Evolutionary conservation across 2,888 invertebrate genomes (phyloP), one percentile per base, ranked within the genome.

Genomic region (Tryphoninae sp.): DNA sequence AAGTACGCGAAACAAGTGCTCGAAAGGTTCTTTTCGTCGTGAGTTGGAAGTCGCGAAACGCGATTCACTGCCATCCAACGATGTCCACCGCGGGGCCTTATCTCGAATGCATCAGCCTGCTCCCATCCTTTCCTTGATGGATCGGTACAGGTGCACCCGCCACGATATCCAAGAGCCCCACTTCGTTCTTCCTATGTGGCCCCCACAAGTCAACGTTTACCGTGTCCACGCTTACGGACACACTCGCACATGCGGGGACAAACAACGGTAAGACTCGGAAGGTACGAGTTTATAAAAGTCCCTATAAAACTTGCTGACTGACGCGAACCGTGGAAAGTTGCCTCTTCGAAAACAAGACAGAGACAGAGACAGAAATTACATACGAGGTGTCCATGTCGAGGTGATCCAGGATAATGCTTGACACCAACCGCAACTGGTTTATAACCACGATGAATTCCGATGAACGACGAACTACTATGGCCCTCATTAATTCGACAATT

Each of bases 111-210:
- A 88, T 89, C 89, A 86, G 85, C 87, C 87, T 86, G 83, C 83
- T 79, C 6, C 73, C 61, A 61, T 79, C 73, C 61, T 26, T 78
- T 64, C 45, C 73, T 83, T 89, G 89, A 89, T 89, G 88, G 87
- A 89, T 89, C 88, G 89, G 85, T 86, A 89, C 89, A 89, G 89
- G 89, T 89, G 89, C 88, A 79, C 73, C 84, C 81, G 85, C 68
- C 86, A 82, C 87, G 87, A 87, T 87, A 87, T 85, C 85, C 86
- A 80, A 85, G 86, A 86, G 33, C 33, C 26, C 33, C 33, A 33
- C 85, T 73, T 77, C 75, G 75, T 33, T 67, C 74, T 73, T 26
- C 49, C 83, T 71, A 65, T 61, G 55, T 73, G 42, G 67, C 73
- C 59, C 73, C 68, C 67, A 78, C 83, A 82, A 79, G 73, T 78